Conservation (phyloP, 2,888 invertebrate species). For the Oasisia sp. region DNA sequence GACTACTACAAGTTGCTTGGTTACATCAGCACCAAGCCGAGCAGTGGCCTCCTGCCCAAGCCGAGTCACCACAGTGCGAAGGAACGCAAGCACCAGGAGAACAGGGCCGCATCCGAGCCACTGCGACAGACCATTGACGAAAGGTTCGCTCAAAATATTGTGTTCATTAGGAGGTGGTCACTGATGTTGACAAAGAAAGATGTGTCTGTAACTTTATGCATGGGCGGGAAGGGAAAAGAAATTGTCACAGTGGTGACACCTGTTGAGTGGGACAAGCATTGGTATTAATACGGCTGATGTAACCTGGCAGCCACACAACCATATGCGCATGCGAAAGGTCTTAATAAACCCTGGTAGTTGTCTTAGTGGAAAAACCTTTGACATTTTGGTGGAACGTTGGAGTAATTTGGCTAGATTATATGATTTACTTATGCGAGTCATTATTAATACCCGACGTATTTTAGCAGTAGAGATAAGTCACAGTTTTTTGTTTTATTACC, state of each 20-base stretch:
- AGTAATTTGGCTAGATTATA: background rate
- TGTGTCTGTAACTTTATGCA: too few species aligned
- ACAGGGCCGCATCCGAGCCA: constrained; percentile 31
- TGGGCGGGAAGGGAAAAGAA: too few species aligned
- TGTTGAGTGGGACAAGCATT: too few species aligned
- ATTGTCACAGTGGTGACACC: too few species aligned
- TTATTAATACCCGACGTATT: background rate
- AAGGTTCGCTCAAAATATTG: constrained; percentile 26
- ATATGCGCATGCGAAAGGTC: too few species aligned
- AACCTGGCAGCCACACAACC: too few species aligned
- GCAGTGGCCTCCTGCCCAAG: constrained; percentile 57
- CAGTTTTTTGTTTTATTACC: background rate
- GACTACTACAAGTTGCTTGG: constrained; percentile 85
- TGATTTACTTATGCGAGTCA: background rate
- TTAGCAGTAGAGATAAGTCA: background rate
- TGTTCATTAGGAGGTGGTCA: background rate
- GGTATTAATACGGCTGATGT: too few species aligned
- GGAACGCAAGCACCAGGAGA: constrained; percentile 27
- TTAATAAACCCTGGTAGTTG: background rate
- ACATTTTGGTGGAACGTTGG: background rate
- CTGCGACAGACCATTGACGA: constrained; percentile 24
- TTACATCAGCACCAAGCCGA: constrained; percentile 65
- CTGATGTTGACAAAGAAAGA: too few species aligned
- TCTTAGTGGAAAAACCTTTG: background rate
- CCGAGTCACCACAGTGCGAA: constrained; percentile 42